phyloP scores from a whole-genome alignment of 2,888 invertebrate genomes.

The Cephus spinipes region DNA sequence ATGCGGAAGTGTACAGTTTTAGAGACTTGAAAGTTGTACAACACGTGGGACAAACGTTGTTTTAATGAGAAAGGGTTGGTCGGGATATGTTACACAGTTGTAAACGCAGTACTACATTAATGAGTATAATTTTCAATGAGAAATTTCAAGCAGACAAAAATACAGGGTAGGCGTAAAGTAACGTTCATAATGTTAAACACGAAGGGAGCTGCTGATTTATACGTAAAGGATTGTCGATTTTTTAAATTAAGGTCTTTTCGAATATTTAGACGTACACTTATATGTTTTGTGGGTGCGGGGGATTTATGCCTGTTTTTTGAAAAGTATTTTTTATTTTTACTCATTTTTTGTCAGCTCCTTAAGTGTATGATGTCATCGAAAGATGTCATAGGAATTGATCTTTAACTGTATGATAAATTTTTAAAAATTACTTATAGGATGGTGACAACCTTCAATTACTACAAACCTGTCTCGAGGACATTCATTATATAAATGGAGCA shows the following conservation, averaged over 20 bases:
- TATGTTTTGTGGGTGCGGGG: no score
- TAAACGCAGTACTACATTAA: neutral
- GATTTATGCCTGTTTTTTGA: neutral
- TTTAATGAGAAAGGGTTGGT: neutral
- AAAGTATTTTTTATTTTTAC: neutral
- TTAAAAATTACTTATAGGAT: neutral
- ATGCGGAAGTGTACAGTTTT: no score
- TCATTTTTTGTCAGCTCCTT: neutral
- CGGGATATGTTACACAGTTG: neutral
- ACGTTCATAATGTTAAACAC: neutral
- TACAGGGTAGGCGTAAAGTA: neutral
- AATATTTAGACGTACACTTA: neutral
- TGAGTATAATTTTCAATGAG: neutral
- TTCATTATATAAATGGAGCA: no score
- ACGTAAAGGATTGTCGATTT: conserved; percentile 21
- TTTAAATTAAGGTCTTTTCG: conserved; percentile 22
- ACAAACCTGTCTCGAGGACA: no score
- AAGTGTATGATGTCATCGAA: neutral
- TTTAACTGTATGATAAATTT: neutral
- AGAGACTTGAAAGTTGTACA: neutral
- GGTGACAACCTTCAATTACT: neutral
- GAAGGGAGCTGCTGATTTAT: neutral
- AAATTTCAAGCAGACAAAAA: neutral
- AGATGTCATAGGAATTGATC: no score
- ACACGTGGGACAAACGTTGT: neutral